Percentiles rank a stretch among this genome's conserved stretches.
Evolutionary conservation across 2,888 invertebrate species (phyloP).

Genomic region (Graphium colonna): DNA sequence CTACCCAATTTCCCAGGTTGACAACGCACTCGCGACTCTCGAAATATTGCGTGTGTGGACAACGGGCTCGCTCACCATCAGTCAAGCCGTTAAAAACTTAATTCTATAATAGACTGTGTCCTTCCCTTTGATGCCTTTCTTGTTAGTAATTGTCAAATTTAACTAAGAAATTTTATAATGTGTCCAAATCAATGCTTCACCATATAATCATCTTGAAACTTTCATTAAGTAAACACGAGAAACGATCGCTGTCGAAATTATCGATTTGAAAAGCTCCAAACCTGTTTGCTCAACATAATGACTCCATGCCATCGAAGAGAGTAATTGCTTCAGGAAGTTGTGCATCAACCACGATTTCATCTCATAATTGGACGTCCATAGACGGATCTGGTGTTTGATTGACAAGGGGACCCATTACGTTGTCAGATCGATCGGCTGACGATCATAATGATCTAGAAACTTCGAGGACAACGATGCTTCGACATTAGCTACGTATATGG

Average conservation of each 20-base stretch:
- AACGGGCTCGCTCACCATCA: no score
- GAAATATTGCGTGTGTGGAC: no score
- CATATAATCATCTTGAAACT: not conserved
- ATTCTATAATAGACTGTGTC: no score
- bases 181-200: not conserved
- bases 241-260: not conserved
- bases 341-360: slow-evolving; percentile 1
- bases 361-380: slow-evolving; percentile 8
- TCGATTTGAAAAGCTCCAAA: not conserved
- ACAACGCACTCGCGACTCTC: no score
- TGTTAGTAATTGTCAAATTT: no score
- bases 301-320: not conserved
- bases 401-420: slow-evolving; percentile 22
- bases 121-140: no score
- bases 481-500: slow-evolving; percentile 1
- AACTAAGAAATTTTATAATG: no score
- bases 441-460: slow-evolving; percentile 29
- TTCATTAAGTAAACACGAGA: not conserved
- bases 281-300: not conserved
- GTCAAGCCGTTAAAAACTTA: no score
- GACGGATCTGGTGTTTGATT: slow-evolving; percentile 13
- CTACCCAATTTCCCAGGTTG: no score
- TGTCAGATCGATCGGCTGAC: slow-evolving; percentile 23
- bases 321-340: slow-evolving; percentile 14
- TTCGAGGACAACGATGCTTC: slow-evolving; percentile 24